Conservation (phyloP, 1,140 invertebrate genomes). For the Heliconius congener region DNA sequence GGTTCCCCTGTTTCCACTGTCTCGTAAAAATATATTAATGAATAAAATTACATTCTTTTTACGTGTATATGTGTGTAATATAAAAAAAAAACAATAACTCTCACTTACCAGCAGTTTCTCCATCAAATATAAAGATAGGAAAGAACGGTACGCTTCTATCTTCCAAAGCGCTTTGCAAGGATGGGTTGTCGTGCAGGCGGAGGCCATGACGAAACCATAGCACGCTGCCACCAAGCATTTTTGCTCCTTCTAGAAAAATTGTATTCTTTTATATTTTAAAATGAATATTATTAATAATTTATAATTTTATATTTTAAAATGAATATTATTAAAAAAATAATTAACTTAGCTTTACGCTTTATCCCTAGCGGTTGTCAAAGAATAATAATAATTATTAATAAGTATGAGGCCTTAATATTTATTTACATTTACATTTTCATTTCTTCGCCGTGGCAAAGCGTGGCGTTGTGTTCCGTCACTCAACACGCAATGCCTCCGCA, state of each 20-base stretch:
- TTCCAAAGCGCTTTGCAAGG: slow-evolving; percentile 83
- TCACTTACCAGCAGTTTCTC: slow-evolving; percentile 84
- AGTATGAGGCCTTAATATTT: too few species aligned
- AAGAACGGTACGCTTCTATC: slow-evolving; percentile 80
- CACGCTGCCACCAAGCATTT: slow-evolving; percentile 76
- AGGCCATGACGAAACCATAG: slow-evolving; percentile 89
- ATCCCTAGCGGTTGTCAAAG: too few species aligned
- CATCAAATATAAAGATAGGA: slow-evolving; percentile 88
- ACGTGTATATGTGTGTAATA: too few species aligned
- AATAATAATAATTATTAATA: too few species aligned
- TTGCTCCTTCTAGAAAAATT: slow-evolving; percentile 14
- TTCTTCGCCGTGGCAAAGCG: too few species aligned
- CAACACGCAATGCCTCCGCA: too few species aligned
- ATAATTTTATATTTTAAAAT: background rate
- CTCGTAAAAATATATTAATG: too few species aligned
- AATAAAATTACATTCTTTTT: too few species aligned
- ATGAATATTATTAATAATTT: background rate
- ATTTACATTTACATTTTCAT: too few species aligned
- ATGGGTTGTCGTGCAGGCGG: slow-evolving; percentile 88
- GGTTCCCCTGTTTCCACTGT: too few species aligned
- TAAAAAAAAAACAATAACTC: background rate
- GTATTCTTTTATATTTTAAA: background rate
- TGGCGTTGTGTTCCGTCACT: too few species aligned
- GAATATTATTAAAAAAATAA: background rate
- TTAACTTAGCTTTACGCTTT: too few species aligned